phyloP scores from a whole-genome alignment of 2,888 invertebrate genomes.

The Cerceris rybyensis region DNA sequence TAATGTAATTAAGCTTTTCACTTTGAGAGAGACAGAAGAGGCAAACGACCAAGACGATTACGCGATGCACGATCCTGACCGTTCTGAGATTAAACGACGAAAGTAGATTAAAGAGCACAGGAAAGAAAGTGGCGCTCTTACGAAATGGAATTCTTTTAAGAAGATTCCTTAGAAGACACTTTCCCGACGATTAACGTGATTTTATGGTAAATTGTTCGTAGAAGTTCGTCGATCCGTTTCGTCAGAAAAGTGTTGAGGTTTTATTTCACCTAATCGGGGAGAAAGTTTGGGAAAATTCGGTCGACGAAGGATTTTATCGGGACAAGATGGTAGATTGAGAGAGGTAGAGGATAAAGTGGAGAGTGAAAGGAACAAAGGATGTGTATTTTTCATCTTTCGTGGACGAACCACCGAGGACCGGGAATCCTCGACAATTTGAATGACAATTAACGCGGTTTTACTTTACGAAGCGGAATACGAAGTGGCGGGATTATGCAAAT shows the following conservation, averaged over 20 bases:
- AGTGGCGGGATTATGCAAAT: constrained; percentile 28
- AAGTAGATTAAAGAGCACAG: constrained; percentile 32
- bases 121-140: constrained; percentile 15
- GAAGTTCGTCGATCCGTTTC: too few relatives aligned
- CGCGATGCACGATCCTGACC: constrained; percentile 25
- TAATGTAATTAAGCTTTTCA: constrained; percentile 48
- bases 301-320: constrained; percentile 5
- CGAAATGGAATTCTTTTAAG: constrained; percentile 26
- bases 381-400: constrained; percentile 33
- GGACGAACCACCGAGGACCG: neutral
- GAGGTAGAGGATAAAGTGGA: neutral
- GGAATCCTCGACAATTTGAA: constrained; percentile 28
- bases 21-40: constrained; percentile 15
- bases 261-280: neutral
- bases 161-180: constrained; percentile 24
- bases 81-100: constrained; percentile 42
- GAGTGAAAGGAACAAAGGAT: neutral
- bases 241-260: too few relatives aligned
- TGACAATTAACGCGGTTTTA: constrained; percentile 34
- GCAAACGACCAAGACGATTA: constrained; percentile 39
- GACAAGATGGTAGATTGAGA: constrained; percentile 11
- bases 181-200: constrained; percentile 37
- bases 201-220: neutral
- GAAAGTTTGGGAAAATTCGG: constrained; percentile 24
- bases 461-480: constrained; percentile 7